Evolutionary conservation across 2,888 invertebrate genomes (phyloP), one percentile per base, ranked within the genome.

Genomic region (Erannis defoliaria): DNA sequence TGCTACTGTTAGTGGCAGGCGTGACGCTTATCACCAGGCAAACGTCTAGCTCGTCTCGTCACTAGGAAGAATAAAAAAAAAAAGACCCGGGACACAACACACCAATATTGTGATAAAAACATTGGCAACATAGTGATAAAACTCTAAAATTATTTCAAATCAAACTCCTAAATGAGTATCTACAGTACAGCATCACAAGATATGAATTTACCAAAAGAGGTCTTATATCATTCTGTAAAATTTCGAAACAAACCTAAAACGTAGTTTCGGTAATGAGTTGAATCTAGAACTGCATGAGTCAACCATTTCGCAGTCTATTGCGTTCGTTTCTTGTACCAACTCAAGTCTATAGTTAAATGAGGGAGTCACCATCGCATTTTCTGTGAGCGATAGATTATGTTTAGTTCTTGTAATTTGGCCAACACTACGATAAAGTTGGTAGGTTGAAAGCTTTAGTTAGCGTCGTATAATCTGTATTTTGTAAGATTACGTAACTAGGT

Each of bases 231-330:
- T 21, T 18, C 14, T 12, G 12, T 31, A 31, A 31, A 10, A 31
- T 46, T 46, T 46, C 31, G 46, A 31, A 46, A 46, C 46, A 1
- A 46, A 14, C 14, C 4, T 8, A 46, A 46, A n/a, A 26, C 12
- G n/a, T 45, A 45, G 46, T 43, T 43, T 14, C 26, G 16, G 43
- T 46, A 46, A 29, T 31, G 29, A 29, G 46, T 10, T 14, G 14
- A 43, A 43, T 43, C 43, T 43, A 43, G 26, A 23, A 42, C 42
- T 31, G 31, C 26, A 19, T 46, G 46, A 46, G 16, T 46, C 46
- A 46, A 14, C 45, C 2, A 18, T 46, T 46, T 12, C 46, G 46
- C 10, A 45, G 21, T n/a, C 16, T 12, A 23, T 26, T 29, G 29
- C 31, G 12, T 45, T 45, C 5, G 46, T 18, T 31, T 21, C 8